Evolutionary conservation across 2,888 invertebrate genomes (phyloP).

Genomic region (Sphaerophoria taeniata): DNA sequence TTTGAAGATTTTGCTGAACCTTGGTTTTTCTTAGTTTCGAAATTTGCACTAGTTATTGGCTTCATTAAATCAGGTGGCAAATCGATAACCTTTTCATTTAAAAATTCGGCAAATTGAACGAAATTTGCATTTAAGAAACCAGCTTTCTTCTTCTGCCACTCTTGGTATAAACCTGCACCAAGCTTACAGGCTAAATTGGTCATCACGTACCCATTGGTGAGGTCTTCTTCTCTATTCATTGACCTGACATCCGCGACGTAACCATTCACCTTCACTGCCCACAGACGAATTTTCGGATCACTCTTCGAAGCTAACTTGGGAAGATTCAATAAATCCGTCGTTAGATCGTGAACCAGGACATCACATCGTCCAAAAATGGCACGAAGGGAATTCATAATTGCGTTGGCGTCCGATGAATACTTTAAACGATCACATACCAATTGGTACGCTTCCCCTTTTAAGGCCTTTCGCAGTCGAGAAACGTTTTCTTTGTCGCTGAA

Average conservation of each 20-base stretch:
- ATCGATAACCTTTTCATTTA: slow-evolving; percentile 14
- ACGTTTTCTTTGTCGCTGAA: slow-evolving; percentile 13
- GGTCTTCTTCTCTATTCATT: slow-evolving; percentile 26
- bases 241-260: slow-evolving; percentile 31
- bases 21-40: neutral
- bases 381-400: slow-evolving; percentile 9
- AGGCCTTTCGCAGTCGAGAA: slow-evolving; percentile 1
- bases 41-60: neutral
- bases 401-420: slow-evolving; percentile 11
- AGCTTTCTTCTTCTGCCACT: slow-evolving; percentile 5
- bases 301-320: slow-evolving; percentile 10
- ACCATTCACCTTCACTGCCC: slow-evolving; percentile 32
- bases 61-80: slow-evolving; percentile 17
- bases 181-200: slow-evolving; percentile 21
- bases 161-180: slow-evolving; percentile 18
- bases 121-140: neutral
- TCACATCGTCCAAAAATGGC: slow-evolving; percentile 11
- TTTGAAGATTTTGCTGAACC: neutral
- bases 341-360: slow-evolving; percentile 14
- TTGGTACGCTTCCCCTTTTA: slow-evolving; percentile 30
- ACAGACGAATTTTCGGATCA: slow-evolving; percentile 21
- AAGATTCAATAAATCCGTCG: neutral
- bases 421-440: slow-evolving; percentile 17
- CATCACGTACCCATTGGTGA: slow-evolving; percentile 21
- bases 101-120: slow-evolving; percentile 3